Conservation (phyloP, 1,140 invertebrate species). For the Drosophila pectinifera region DNA sequence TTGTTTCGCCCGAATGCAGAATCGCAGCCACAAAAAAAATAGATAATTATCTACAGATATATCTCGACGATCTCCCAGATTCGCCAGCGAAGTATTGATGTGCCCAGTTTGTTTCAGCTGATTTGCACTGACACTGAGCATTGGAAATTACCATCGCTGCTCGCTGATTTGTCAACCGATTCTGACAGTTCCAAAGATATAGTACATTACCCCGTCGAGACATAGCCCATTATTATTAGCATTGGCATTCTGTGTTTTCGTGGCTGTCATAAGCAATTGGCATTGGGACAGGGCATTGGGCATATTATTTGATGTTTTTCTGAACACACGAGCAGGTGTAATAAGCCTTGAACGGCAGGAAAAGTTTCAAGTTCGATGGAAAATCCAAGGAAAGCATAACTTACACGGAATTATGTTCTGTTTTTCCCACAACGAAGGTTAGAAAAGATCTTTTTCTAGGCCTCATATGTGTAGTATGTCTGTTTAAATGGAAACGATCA, state of each 20-base stretch:
- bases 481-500: conserved; percentile 21
- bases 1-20: conserved; percentile 61
- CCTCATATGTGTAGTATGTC: background rate
- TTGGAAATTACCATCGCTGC: conserved; percentile 17
- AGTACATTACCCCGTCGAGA: conserved; percentile 5
- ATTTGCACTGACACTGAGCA: conserved; percentile 50
- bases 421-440: conserved; percentile 56
- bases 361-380: conserved; percentile 65
- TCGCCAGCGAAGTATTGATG: conserved; percentile 56
- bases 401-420: conserved; percentile 55
- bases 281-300: conserved; percentile 50
- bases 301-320: conserved; percentile 41
- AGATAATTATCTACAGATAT: conserved; percentile 15
- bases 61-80: conserved; percentile 12
- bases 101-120: conserved; percentile 33
- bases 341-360: conserved; percentile 65
- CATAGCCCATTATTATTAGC: conserved; percentile 31
- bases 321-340: conserved; percentile 58
- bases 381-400: conserved; percentile 60
- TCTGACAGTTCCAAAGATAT: conserved; percentile 36
- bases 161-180: conserved; percentile 40
- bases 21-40: conserved; percentile 28
- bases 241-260: conserved; percentile 47
- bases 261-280: conserved; percentile 64
- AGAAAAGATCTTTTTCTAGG: conserved; percentile 11